Base-by-base conservation (phyloP, 2,113 vertebrate genomes). In the Martes martes region DNA sequence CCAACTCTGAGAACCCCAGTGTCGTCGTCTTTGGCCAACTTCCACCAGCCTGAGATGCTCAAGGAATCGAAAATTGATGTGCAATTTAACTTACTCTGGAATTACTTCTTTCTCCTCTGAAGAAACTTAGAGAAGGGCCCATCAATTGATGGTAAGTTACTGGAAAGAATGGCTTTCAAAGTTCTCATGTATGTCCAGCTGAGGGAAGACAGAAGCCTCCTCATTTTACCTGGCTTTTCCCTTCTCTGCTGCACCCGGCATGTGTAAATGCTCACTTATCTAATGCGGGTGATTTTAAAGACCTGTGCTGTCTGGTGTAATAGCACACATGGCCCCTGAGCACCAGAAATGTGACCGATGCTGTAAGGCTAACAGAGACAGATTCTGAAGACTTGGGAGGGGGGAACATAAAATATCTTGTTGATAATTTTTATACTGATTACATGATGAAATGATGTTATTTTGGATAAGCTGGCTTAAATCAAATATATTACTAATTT, bases 401-500 rank as follows among this genome's bases (percentile, higher is more conserved):
- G 1, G 11, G 73, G 36, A 73, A 63, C 8, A 19, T 36, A 69
- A 93, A 79, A 45, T 55, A 81, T 31, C 57, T 86, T 36, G 10
- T 31, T 74, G 55, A 67, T 50, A 94, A 83, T 71, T 86, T 78
- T 59, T 92, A 92, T 15, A 31, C 2, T 55, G 55, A 74, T 31
- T 82, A 45, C 21, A 39, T 31, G 42, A 80, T 84, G 1, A 97
- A 96, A 78, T 24, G 55, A 78, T 24, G 47, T 55, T 31, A 69
- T 47, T 80, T 92, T 69, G 7, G 14, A 71, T 21, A 92, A 19
- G 69, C 0, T 26, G 2, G 7, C 74, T 97, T 93, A 89, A 57
- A 85, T 80, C 79, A 71, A 55, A 80, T 50, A 85, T 33, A 88
- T 42, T 90, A 94, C 61, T 93, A 91, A 86, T 82, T 95, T 95